phyloP scores from a whole-genome alignment of 2,888 invertebrate genomes.

The Apamea anceps region DNA sequence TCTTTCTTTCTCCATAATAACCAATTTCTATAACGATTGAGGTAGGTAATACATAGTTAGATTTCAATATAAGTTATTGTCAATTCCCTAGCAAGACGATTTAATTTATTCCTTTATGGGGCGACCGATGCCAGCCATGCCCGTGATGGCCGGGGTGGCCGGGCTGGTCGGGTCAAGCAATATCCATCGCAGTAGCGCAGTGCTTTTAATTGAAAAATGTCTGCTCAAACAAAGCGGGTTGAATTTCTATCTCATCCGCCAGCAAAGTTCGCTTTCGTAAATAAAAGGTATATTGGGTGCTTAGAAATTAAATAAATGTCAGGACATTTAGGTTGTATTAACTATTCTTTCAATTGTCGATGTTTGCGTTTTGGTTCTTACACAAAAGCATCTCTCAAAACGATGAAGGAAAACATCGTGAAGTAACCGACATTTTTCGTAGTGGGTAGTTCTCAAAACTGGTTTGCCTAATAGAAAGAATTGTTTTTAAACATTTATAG shows the following conservation, averaged over 20 bases:
- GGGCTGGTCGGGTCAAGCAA: slow-evolving; percentile 49
- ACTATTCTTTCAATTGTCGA: neutral
- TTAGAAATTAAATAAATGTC: slow-evolving; percentile 17
- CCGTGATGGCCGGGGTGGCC: slow-evolving; percentile 7
- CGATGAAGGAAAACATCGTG: neutral
- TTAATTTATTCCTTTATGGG: slow-evolving; percentile 74
- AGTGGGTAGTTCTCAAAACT: neutral
- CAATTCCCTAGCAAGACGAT: slow-evolving; percentile 58
- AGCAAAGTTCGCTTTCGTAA: slow-evolving; percentile 34
- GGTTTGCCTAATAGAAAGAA: neutral
- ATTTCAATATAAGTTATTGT: slow-evolving; percentile 50
- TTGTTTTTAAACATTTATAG: neutral
- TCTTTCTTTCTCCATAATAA: neutral
- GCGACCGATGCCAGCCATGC: slow-evolving; percentile 55
- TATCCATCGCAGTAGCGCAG: slow-evolving; percentile 69
- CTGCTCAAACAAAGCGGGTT: slow-evolving; percentile 78
- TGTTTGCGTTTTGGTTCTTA: neutral
- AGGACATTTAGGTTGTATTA: neutral
- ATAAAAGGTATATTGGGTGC: slow-evolving; percentile 30
- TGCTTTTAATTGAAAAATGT: slow-evolving; percentile 83
- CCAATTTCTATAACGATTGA: slow-evolving; percentile 21
- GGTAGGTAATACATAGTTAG: slow-evolving; percentile 1
- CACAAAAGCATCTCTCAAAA: neutral
- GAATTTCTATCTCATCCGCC: slow-evolving; percentile 76
- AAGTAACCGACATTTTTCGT: neutral